Conservation (phyloP, 2,797 vertebrate genomes). For the Protonibea diacanthus region DNA sequence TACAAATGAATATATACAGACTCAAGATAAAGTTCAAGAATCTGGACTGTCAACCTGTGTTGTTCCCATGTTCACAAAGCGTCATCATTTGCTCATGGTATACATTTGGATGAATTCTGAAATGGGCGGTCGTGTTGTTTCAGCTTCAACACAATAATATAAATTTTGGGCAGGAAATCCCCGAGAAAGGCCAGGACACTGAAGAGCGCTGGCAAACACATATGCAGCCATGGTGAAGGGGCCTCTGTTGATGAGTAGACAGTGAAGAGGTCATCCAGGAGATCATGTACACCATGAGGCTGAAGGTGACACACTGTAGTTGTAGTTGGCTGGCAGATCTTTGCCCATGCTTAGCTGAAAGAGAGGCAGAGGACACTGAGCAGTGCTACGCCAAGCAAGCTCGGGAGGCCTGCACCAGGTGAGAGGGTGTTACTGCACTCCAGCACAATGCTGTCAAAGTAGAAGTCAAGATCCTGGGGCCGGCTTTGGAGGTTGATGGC, state of each 20-base stretch:
- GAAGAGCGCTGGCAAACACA: conserved; percentile 81
- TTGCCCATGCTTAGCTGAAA: conserved; percentile 90
- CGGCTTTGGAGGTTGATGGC: conserved; percentile 60
- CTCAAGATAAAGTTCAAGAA: neutral
- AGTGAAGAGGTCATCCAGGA: conserved; percentile 88
- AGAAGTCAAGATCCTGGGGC: conserved; percentile 78
- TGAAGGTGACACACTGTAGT: conserved; percentile 88
- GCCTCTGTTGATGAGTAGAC: conserved; percentile 83
- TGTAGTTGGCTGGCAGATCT: conserved; percentile 91
- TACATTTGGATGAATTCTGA: conserved; percentile 92
- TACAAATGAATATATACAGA: neutral
- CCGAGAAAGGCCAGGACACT: conserved; percentile 86
- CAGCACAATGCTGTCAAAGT: conserved; percentile 71
- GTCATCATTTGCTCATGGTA: conserved; percentile 86
- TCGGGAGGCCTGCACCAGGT: conserved; percentile 69
- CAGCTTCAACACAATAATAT: conserved; percentile 85
- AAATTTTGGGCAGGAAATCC: conserved; percentile 90
- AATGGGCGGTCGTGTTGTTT: conserved; percentile 88
- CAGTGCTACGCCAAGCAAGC: conserved; percentile 72
- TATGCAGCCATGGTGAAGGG: conserved; percentile 81
- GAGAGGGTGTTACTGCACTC: conserved; percentile 85
- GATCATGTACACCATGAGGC: conserved; percentile 88
- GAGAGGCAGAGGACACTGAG: conserved; percentile 86
- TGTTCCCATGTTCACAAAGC: neutral
- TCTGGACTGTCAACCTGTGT: neutral